Evolutionary conservation across 2,113 vertebrate genomes (phyloP).

Genomic region (Siniperca chuatsi): DNA sequence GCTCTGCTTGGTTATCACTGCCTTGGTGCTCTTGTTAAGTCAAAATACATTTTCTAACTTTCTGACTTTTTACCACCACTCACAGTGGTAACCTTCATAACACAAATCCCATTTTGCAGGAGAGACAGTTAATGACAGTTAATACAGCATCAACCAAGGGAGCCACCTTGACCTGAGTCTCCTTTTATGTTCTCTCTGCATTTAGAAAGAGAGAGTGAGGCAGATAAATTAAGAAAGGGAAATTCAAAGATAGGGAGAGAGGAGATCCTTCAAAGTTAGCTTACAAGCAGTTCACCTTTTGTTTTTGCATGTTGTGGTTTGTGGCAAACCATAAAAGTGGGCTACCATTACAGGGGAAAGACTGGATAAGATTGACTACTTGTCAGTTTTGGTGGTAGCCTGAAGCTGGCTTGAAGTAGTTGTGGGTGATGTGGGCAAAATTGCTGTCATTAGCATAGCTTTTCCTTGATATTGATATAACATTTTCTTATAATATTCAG

Average conservation of each 20-base stretch:
- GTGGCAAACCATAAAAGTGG: conserved; percentile 37
- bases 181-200: not conserved
- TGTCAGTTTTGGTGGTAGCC: conserved; percentile 7
- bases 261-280: not conserved
- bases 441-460: not conserved
- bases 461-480: not conserved
- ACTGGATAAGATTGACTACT: conserved; percentile 7
- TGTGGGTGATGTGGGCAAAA: not conserved
- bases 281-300: conserved; percentile 19
- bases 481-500: not conserved
- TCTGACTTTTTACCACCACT: not conserved
- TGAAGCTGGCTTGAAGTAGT: conserved; percentile 8
- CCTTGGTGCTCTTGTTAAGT: not conserved
- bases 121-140: not conserved
- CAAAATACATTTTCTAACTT: not conserved
- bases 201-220: not conserved
- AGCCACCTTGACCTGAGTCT: not conserved
- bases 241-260: not conserved
- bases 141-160: not conserved
- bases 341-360: not conserved
- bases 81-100: not conserved
- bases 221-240: not conserved
- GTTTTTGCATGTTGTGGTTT: conserved; percentile 47
- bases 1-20: conserved; percentile 10
- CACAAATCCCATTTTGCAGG: not conserved